Base-by-base conservation (phyloP, 2,888 invertebrate species). In the Brenthis daphne region DNA sequence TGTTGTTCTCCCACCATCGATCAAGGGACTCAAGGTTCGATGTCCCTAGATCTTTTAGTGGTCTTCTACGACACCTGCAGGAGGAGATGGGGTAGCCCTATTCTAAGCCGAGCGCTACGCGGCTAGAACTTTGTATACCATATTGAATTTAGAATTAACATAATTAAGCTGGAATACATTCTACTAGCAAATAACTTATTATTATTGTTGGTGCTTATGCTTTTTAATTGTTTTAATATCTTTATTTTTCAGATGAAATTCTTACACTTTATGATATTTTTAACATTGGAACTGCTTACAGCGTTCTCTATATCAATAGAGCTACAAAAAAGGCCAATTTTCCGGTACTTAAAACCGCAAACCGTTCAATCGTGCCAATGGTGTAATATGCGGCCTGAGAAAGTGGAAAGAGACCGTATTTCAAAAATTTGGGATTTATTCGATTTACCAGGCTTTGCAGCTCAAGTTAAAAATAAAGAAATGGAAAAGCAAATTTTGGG, bases 321-420 rank as follows among this genome's bases (percentile, higher is more conserved):
- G 3, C 48, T 29, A 24, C 48, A 50, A 2, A 12, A 60, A 16
- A 65, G n/a, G 56, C 74, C 74, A 16, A 6, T 66, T 43, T 58
- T 68, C n/a, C 71, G 73, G n/a, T 74, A 74, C 65, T 57, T 74
- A 51, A 12, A 65, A 47, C 51, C 47, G 0, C 61, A 71, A 24
- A 24, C 43, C 5, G 64, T 68, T 16, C 55, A 70, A 1, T 65
- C 70, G 8, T 76, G 76, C 63, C 74, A 70, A 54, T 76, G 75
- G 75, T 76, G 76, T 57, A 76, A 76, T 56, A 73, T 76, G 75
- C 74, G 72, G 13, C 67, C 65, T 4, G 61, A 68, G 14, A 65
- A 48, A 24, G 16, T 8, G 11, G 64, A 67, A 50, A 57, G 51
- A 13, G 50, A 73, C n/a, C 13, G 29, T 20, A 51, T 55, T 50